Base-by-base conservation (phyloP, 2,888 invertebrate genomes). In the Dexiosoma caninum region DNA sequence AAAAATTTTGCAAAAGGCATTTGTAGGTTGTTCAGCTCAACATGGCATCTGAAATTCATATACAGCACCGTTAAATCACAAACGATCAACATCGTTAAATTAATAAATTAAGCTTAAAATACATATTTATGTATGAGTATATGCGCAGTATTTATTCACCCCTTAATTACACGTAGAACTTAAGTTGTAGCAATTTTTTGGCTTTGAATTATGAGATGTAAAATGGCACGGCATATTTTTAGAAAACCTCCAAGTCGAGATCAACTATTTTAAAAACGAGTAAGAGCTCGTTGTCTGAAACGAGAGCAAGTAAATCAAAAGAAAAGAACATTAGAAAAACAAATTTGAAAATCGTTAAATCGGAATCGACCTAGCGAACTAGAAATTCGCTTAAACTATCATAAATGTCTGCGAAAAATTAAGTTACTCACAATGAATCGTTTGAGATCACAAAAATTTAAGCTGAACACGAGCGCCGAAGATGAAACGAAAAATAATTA, bases 371-470 rank as follows among this genome's bases (percentile, higher is more conserved):
- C 5, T 57, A 19, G 21, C 35, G 35, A 35, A 19, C 4, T 1
- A 44, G 42, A 35, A 0, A 4, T n/a, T 27, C 27, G 2, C 19
- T 9, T 6, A 23, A 30, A 44, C 23, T 1, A 44, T n/a, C n/a
- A 27, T 77, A 30, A 32, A 67, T 75, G 75, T 59, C 30, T 8
- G 1, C 2, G 10, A 7, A 37, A 55, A 57, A 12, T 16, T 35
- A 32, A 66, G 51, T 8, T 21, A 19, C 5, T 9, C 21, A 83
- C 37, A 60, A 86, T 86, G 88, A 87, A 88, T 83, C 88, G 87
- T 82, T 85, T 88, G 71, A 87, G 88, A 62, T 84, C 85, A 77
- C 86, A 86, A 60, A 88, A 87, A 80, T 86, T 88, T 57, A 86
- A 86, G 79, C 80, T 78, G 51, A 78, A 81, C 53, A 69, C 23